Evolutionary conservation across 2,797 vertebrate species (phyloP).

Genomic region (Chromobotia macracanthus): DNA sequence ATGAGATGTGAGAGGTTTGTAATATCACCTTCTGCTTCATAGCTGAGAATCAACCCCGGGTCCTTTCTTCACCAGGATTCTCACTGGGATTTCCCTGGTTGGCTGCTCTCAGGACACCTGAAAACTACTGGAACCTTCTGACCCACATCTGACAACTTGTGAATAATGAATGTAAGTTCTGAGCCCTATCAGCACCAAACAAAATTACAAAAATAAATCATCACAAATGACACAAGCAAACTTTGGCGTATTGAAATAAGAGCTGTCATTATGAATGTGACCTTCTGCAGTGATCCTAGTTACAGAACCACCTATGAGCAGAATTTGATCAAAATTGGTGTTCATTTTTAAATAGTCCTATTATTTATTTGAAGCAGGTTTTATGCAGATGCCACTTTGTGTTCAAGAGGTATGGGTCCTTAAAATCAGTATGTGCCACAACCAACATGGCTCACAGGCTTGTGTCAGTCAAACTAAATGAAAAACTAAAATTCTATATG

Average conservation of each 20-base stretch:
- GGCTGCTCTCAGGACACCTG: not conserved
- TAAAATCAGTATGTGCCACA: no score
- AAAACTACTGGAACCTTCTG: not conserved
- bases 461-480: no score
- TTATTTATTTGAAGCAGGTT: not conserved
- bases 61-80: not conserved
- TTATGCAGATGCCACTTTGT: not conserved
- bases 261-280: no score
- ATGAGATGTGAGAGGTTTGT: conserved; percentile 7
- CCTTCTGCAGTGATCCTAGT: no score
- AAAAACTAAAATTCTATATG: no score
- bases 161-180: not conserved
- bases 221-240: no score
- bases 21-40: conserved; percentile 3
- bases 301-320: not conserved
- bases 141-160: not conserved
- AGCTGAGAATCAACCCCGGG: not conserved
- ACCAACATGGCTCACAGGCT: no score
- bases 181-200: no score
- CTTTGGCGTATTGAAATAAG: no score
- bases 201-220: not conserved
- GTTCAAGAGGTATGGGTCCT: not conserved
- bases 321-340: not conserved
- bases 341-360: not conserved
- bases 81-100: conserved; percentile 1